Conservation (phyloP, 2,797 vertebrate species). For the Sebastolobus alascanus region DNA sequence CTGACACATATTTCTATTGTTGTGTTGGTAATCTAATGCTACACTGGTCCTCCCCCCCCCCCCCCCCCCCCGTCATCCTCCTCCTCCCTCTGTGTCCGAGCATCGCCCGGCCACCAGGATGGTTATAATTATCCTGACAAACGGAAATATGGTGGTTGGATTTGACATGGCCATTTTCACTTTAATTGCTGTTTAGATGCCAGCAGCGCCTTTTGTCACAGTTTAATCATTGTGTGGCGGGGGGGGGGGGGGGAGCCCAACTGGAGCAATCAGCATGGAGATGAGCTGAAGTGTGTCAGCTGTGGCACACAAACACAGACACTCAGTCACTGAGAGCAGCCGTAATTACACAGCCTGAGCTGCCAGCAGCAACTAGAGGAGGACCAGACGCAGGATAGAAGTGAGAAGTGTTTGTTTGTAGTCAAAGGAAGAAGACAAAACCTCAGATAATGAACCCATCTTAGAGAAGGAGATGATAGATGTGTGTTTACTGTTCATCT, state of each 20-base stretch:
- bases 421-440: neutral
- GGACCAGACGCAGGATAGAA: no score
- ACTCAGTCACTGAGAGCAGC: neutral
- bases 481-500: neutral
- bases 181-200: slow-evolving; percentile 67
- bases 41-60: slow-evolving; percentile 17
- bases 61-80: slow-evolving; percentile 38
- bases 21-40: slow-evolving; percentile 43
- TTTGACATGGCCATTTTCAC: slow-evolving; percentile 62
- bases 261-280: slow-evolving; percentile 34
- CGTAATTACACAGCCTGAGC: slow-evolving; percentile 33
- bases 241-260: neutral
- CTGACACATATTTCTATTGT: slow-evolving; percentile 44
- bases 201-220: slow-evolving; percentile 48
- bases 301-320: slow-evolving; percentile 28
- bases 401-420: neutral
- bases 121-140: slow-evolving; percentile 58
- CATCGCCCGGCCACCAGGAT: slow-evolving; percentile 26
- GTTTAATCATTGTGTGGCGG: slow-evolving; percentile 9
- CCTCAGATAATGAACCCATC: neutral
- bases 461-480: neutral
- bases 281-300: slow-evolving; percentile 29
- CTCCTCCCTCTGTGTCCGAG: neutral
- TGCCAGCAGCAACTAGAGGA: no score
- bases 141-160: slow-evolving; percentile 52